Conservation (phyloP, 2,888 invertebrate genomes). For the Orchestes rusci region DNA sequence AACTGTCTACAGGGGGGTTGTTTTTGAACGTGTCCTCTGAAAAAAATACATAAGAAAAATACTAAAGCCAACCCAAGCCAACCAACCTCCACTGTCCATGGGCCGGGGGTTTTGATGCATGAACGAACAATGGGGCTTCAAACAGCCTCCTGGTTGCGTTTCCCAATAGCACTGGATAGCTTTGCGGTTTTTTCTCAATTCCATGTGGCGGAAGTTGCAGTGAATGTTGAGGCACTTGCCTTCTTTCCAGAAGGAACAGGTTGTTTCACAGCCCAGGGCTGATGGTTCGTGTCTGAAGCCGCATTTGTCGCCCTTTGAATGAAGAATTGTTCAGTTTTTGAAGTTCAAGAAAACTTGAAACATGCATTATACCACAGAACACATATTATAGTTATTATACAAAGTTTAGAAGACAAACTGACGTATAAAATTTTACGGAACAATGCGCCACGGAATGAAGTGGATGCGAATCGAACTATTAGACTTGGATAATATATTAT, state of each 20-base stretch:
- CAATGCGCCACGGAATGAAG: too few relatives aligned
- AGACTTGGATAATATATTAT: too few relatives aligned
- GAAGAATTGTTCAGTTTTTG: constrained; percentile 26
- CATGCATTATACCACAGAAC: too few relatives aligned
- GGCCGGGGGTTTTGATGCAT: constrained; percentile 64
- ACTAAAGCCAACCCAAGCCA: too few relatives aligned
- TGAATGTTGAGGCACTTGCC: constrained; percentile 70
- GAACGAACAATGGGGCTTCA: constrained; percentile 79
- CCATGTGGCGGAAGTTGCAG: constrained; percentile 82
- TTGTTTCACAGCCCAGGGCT: constrained; percentile 74
- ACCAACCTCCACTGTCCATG: too few relatives aligned
- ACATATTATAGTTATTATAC: too few relatives aligned
- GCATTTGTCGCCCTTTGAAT: constrained; percentile 65
- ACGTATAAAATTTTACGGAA: too few relatives aligned
- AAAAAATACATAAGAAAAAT: constrained; percentile 5
- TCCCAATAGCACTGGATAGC: constrained; percentile 84
- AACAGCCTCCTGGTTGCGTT: constrained; percentile 75
- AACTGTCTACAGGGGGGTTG: constrained; percentile 50
- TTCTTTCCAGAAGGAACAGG: constrained; percentile 76
- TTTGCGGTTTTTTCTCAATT: constrained; percentile 74
- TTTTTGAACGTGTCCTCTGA: constrained; percentile 15
- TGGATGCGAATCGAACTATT: too few relatives aligned
- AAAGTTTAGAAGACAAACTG: too few relatives aligned
- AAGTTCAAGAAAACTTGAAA: background rate
- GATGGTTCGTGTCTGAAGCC: constrained; percentile 78